Evolutionary conservation across 2,113 vertebrate species (phyloP), one percentile per base, ranked within the genome.

Genomic region (Capra hircus): DNA sequence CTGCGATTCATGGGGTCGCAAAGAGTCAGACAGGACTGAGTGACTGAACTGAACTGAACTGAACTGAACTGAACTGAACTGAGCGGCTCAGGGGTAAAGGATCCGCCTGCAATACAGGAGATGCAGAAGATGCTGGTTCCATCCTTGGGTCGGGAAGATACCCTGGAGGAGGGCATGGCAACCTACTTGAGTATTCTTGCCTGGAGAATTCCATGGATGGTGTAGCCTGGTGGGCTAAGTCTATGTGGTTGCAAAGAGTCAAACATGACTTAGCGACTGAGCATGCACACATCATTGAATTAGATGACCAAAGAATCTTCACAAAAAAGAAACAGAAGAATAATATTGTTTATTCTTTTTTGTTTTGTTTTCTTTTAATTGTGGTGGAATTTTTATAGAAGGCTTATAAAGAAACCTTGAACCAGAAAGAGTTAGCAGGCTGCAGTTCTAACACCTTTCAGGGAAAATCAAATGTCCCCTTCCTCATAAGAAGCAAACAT

Each of bases 391-490:
- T 93, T 93, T 92, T 52, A 85, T 62, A 7, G 13, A 27, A 77
- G 27, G 12, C 25, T 91, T 40, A 74, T 27, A 83, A 94, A 78
- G 45, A 92, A 90, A 48, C 2, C 19, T 23, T 55, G 74, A 82
- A 19, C 6, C 17, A 77, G 28, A 91, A 11, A 57, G 10, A 82
- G 55, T 43, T 33, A 30, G 19, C 14, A 4, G 74, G 40, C 25
- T 13, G 62, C 8, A 23, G 43, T 50, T 10, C 67, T 2, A 77
- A 45, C 5, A 19, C 8, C n/a, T 80, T 71, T 77, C 50, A 71
- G 33, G 85, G 55, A 89, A 94, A 94, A 91, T 67, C 5, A 84
- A 64, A 95, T 87, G 8, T 83, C 45, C 19, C 36, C 28, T 90
- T 17, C n/a, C n/a, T 88, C 43, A 64, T 45, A 94, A 67, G 40